These are phyloP conservation scores for Laticauda colubrina DNA, from an alignment of 2,113 vertebrate species.

Conservation along the genomic window DNA sequence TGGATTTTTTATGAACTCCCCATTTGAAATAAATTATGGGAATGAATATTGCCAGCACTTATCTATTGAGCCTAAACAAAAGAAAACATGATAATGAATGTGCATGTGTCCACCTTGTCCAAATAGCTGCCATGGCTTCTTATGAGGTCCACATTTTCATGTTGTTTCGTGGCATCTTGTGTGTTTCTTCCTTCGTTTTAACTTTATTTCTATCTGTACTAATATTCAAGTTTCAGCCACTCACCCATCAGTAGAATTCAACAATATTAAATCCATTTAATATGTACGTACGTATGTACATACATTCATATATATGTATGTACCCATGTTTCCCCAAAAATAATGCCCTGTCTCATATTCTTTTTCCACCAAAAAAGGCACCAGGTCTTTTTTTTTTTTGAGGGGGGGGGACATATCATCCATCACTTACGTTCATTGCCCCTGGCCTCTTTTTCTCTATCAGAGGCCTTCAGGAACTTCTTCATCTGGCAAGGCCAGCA, in stretches of 20 bases:
- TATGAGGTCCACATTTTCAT: neutral
- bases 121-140: neutral
- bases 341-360: too few species aligned
- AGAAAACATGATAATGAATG: neutral
- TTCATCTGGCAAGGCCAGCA: too few species aligned
- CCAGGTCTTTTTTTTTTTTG: too few species aligned
- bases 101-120: neutral
- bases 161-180: neutral
- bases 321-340: too few species aligned
- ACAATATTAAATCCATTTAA: neutral
- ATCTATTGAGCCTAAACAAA: neutral
- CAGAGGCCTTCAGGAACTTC: too few species aligned
- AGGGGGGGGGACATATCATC: too few species aligned
- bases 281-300: accelerated
- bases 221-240: neutral
- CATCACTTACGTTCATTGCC: too few species aligned
- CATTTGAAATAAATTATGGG: neutral
- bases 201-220: neutral
- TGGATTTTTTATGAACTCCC: neutral
- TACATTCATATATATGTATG: too few species aligned
- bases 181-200: neutral
- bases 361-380: too few species aligned
- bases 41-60: neutral
- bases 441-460: too few species aligned
- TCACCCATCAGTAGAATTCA: neutral